Evolutionary conservation across 2,113 vertebrate species (phyloP).

Genomic region (Delphinus delphis): DNA sequence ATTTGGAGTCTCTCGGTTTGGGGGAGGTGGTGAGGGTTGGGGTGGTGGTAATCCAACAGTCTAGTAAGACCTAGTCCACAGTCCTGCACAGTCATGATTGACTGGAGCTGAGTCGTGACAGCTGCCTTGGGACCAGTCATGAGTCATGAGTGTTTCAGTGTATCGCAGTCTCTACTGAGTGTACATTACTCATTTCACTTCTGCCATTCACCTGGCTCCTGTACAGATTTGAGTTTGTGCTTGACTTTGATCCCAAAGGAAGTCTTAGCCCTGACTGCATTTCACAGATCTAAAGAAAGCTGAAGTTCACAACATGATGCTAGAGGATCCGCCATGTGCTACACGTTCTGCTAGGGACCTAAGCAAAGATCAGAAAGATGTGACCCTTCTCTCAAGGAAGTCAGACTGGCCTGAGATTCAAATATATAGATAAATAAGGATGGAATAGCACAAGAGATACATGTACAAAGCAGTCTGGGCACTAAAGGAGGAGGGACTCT

Average conservation of each 20-base stretch:
- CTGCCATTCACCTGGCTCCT: background rate
- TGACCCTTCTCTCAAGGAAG: background rate
- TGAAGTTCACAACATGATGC: background rate
- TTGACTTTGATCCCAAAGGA: background rate
- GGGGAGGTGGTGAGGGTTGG: background rate
- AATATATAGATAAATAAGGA: background rate
- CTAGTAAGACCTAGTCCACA: rapidly evolving
- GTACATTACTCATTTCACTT: background rate
- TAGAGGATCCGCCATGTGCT: rapidly evolving
- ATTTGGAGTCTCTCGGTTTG: background rate
- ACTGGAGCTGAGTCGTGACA: too few relatives aligned
- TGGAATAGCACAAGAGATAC: rapidly evolving
- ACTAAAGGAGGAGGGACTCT: background rate
- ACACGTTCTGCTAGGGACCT: rapidly evolving
- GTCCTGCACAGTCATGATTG: rapidly evolving
- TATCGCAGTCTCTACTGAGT: too few relatives aligned
- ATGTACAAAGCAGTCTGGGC: background rate
- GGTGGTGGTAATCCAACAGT: rapidly evolving
- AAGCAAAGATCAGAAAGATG: background rate
- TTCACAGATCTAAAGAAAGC: background rate
- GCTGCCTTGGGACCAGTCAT: background rate
- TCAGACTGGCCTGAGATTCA: rapidly evolving
- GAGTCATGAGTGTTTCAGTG: background rate
- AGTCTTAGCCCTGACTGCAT: too few relatives aligned
- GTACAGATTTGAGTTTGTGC: too few relatives aligned